Base-by-base conservation (phyloP, 2,113 vertebrate species). In the Ochotona princeps region DNA sequence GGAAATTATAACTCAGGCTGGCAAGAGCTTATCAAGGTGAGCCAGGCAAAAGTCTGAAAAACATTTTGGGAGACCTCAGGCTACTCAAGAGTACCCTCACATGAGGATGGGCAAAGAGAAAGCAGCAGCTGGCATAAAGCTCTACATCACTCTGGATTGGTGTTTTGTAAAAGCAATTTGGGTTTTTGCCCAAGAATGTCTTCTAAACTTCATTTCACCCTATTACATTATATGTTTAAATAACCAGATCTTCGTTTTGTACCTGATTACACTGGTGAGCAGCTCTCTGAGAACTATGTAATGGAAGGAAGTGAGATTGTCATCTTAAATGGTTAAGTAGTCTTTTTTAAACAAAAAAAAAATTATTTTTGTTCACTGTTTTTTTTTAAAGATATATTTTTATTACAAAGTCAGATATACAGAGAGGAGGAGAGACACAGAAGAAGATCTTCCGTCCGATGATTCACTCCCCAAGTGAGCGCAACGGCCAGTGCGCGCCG, bases 1-100 rank as follows among this genome's bases (percentile, higher is more conserved):
- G 3, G 3, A 3, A 67, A 80, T 20, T 63, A 11, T 89, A 38
- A 85, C 25, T 83, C 80, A 79, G 44, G 63, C 18, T 83, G 26
- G 28, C 74, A 9, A 84, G 57, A 69, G 7, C 15, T 85, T 75
- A 85, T 80, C 32, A 70, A 0, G 85, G 30, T 85, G 54, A 83
- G 44, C 28, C 63, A 89, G 21, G 81, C 21, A 47, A 15, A 90
- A 61, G 8, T 81, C n/a, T 81, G 49, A 88, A 73, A 91, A 91
- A 12, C 15, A 84, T 91, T 83, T 51, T 11, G 1, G n/a, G 28
- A 84, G 80, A 63, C 5, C 7, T 63, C 32, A 2, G 63, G 13
- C 20, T 89, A 5, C 14, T 38, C 26, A 32, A 2, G 7, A 61
- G 13, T 85, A 32, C 3, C 28, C 28, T 18, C 21, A 89, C 26